Base-by-base conservation (phyloP, 2,888 invertebrate species). In the Lasioglossum oenotherae region DNA sequence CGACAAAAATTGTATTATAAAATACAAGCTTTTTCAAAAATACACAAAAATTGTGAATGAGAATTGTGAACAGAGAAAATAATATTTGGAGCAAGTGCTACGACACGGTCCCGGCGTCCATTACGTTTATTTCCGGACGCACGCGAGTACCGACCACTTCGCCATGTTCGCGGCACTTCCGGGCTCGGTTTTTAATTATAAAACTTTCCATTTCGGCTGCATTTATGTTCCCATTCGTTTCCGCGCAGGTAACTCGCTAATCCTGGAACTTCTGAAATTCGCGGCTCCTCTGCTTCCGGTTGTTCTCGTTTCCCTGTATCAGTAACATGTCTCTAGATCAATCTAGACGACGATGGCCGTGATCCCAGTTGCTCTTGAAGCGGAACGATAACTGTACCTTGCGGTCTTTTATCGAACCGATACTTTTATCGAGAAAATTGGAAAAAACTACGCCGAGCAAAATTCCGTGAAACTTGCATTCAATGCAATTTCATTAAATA, bases 151-250 rank as follows among this genome's bases (percentile, higher is more conserved):
- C 53, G 31, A 5, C 27, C 27, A 16, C 31, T 31, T 19, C 35
- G 35, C 23, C 35, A 67, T 35, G 64, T 64, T 64, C 6, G 64
- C 64, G 35, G 19, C 16, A 67, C 35, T 35, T 67, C 67, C 67
- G 67, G 67, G 23, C 67, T 10, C 67, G 67, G 67, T 67, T 67
- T 67, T 67, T 67, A 67, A 67, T 67, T 67, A 67, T 67, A 19
- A 67, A 67, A 67, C 67, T 67, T 67, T 67, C 67, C 67, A 31
- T 67, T 67, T 67, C 67, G 67, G 16, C 3, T 10, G 31, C 27
- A 31, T 64, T 53, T 53, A 31, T 6, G 64, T 16, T 19, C 23
- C 6, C 8, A 19, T 67, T 67, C 67, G 67, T 31, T 67, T 64
- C 31, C 64, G 64, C 67, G 67, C 19, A 23, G 31, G 23, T 53